These are phyloP conservation scores for Trachelus iudaicus DNA, from an alignment of 2,888 invertebrate species.

Conservation along the genomic window DNA sequence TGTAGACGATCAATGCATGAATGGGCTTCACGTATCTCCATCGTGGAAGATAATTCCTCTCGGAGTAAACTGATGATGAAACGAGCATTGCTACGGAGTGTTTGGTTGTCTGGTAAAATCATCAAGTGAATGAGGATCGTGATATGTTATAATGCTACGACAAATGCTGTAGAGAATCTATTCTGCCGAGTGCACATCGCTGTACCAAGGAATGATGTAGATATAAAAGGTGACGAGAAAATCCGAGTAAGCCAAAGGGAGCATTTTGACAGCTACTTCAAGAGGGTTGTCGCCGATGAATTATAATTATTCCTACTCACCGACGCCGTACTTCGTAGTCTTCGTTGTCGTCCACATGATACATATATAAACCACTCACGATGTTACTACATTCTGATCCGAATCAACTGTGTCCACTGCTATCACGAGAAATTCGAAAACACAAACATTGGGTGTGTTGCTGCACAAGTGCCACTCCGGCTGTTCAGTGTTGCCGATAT, in stretches of 20 bases:
- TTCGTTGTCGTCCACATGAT: conserved; percentile 78
- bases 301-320: conserved; percentile 68
- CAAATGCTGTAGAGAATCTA: background rate
- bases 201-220: background rate
- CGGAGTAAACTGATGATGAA: background rate
- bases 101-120: conserved; percentile 15
- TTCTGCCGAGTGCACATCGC: background rate
- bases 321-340: conserved; percentile 79
- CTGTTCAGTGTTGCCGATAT: conserved; percentile 22
- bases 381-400: conserved; percentile 45
- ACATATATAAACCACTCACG: conserved; percentile 51
- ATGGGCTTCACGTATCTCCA: conserved; percentile 44
- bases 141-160: background rate
- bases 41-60: background rate
- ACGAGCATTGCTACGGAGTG: background rate
- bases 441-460: conserved; percentile 63
- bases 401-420: conserved; percentile 25
- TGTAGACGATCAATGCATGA: conserved; percentile 62
- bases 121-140: conserved; percentile 12
- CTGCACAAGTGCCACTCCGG: conserved; percentile 44
- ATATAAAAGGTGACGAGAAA: background rate
- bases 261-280: conserved; percentile 40
- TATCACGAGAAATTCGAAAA: conserved; percentile 47
- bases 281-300: conserved; percentile 22
- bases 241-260: background rate